Evolutionary conservation across 1,140 invertebrate species (phyloP).

Genomic region (Xylocopa sonorina): DNA sequence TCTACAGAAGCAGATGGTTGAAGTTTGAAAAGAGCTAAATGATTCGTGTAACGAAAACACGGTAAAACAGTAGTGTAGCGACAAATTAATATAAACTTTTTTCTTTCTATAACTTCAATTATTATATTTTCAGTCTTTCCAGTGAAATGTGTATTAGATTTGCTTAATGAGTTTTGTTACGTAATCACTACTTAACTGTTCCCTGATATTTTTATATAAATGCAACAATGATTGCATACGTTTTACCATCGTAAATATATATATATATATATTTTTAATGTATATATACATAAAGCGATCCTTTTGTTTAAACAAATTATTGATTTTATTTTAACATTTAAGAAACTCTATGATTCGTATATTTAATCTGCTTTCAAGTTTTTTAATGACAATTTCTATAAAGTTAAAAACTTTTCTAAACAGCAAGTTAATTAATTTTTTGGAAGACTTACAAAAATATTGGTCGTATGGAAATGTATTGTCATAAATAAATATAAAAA

Average conservation of each 20-base stretch:
- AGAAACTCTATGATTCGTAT: background rate
- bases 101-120: background rate
- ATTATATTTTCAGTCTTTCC: constrained; percentile 16
- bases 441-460: constrained; percentile 32
- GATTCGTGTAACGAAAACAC: background rate
- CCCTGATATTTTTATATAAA: background rate
- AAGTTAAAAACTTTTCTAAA: background rate
- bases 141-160: constrained; percentile 19
- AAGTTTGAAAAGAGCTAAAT: background rate
- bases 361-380: background rate
- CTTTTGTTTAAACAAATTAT: constrained; percentile 1
- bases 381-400: background rate
- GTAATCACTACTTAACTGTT: background rate
- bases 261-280: constrained; percentile 4
- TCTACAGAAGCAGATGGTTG: background rate
- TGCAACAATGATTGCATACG: background rate
- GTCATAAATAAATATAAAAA: constrained; percentile 7
- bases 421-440: background rate
- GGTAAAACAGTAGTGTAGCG: background rate
- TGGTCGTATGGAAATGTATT: background rate
- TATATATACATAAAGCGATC: constrained; percentile 5
- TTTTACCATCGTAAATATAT: background rate
- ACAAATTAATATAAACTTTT: constrained; percentile 13
- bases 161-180: background rate
- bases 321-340: background rate